These are phyloP conservation scores for Acrossocheilus fasciatus DNA, from an alignment of 2,797 vertebrate species.

Conservation along the genomic window DNA sequence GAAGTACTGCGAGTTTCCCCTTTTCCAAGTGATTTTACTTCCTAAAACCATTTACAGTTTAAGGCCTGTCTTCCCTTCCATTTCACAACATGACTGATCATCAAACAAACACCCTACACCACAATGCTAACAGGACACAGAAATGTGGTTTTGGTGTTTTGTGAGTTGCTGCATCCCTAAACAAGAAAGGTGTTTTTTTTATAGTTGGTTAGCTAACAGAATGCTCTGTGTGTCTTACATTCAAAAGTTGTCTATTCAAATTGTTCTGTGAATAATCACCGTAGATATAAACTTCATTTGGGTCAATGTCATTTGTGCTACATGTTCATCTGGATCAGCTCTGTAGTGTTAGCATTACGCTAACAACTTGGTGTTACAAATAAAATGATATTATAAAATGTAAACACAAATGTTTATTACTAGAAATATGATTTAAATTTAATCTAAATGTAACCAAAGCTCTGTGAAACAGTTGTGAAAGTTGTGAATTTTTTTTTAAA, in stretches of 20 bases:
- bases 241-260: not conserved
- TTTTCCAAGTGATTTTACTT: slow-evolving; percentile 43
- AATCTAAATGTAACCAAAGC: not conserved
- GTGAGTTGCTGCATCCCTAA: not conserved
- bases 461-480: not conserved
- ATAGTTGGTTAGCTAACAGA: not conserved
- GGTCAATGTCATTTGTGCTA: not conserved
- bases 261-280: not conserved
- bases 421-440: not conserved
- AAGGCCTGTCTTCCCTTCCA: slow-evolving; percentile 5
- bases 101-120: not conserved
- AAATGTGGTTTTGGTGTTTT: slow-evolving; percentile 12
- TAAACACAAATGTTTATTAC: not conserved
- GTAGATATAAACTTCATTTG: not conserved
- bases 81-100: slow-evolving; percentile 15
- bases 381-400: not conserved
- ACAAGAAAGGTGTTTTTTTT: not conserved
- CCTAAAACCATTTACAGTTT: slow-evolving; percentile 25
- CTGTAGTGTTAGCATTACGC: not conserved
- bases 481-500: too few species aligned
- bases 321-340: not conserved
- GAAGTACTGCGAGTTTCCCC: slow-evolving; percentile 40
- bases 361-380: not conserved
- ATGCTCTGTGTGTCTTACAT: not conserved
- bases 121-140: not conserved